These are phyloP conservation scores for Trachythela sp. DNA, from an alignment of 64 coral and sea anemone species.

Conservation along the genomic window DNA sequence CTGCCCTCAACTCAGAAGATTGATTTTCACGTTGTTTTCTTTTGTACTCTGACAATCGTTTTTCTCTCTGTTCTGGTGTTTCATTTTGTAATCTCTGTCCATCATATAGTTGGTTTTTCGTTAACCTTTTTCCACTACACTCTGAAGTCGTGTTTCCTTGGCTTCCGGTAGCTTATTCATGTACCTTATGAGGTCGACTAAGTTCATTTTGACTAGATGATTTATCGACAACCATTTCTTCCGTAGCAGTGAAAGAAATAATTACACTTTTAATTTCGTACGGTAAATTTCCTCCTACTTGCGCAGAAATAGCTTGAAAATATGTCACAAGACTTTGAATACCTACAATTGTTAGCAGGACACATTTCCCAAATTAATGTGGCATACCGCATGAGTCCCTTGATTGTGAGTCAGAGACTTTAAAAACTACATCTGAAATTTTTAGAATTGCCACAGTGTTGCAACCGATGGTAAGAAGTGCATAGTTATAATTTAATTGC, in stretches of 20 bases:
- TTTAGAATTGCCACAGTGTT: neutral
- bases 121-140: too few relatives aligned
- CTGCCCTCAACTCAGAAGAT: too few relatives aligned
- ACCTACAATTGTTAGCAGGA: neutral
- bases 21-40: too few relatives aligned
- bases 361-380: neutral
- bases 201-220: too few relatives aligned
- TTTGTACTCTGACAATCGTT: too few relatives aligned
- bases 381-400: neutral
- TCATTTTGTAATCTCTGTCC: too few relatives aligned
- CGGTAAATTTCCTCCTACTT: neutral
- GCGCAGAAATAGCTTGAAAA: neutral
- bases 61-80: too few relatives aligned
- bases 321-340: neutral
- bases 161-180: too few relatives aligned
- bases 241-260: neutral
- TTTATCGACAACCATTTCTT: neutral
- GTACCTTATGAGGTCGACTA: too few relatives aligned
- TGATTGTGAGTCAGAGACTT: neutral
- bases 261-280: neutral
- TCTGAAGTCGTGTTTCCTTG: too few relatives aligned
- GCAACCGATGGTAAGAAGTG: neutral
- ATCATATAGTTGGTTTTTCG: too few relatives aligned
- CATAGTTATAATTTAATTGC: neutral
- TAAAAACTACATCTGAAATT: neutral